Evolutionary conservation across 2,797 vertebrate species (phyloP).

Genomic region (Scomberomorus guttatus): DNA sequence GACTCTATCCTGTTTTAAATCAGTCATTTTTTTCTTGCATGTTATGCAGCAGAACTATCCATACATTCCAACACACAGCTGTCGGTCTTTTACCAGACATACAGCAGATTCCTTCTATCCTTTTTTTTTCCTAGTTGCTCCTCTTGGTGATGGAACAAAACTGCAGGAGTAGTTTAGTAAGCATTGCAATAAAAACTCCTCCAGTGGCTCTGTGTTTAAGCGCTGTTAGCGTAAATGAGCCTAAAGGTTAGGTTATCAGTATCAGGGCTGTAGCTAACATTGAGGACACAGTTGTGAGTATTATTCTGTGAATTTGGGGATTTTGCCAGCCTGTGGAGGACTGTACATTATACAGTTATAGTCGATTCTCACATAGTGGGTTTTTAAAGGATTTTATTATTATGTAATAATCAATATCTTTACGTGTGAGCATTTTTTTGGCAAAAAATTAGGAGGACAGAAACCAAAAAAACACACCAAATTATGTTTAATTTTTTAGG

Average conservation of each 20-base stretch:
- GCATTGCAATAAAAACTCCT: neutral
- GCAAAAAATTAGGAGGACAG: neutral
- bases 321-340: neutral
- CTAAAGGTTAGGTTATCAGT: neutral
- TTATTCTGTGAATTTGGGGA: neutral
- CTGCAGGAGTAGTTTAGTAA: neutral
- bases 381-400: neutral
- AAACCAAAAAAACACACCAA: neutral
- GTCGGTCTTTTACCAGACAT: neutral
- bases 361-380: neutral
- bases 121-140: too few relatives aligned
- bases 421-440: neutral
- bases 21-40: neutral
- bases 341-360: neutral
- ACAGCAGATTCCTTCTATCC: neutral
- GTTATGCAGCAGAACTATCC: neutral
- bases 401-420: neutral
- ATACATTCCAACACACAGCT: constrained; percentile 1
- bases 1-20: neutral
- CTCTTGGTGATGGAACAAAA: neutral
- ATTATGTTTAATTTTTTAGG: neutral
- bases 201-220: neutral
- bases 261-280: neutral
- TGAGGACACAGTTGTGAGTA: neutral
- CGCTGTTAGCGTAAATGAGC: neutral